These are phyloP conservation scores for Ennomos fuscantarius DNA, from an alignment of 2,888 invertebrate genomes.

Conservation along the genomic window DNA sequence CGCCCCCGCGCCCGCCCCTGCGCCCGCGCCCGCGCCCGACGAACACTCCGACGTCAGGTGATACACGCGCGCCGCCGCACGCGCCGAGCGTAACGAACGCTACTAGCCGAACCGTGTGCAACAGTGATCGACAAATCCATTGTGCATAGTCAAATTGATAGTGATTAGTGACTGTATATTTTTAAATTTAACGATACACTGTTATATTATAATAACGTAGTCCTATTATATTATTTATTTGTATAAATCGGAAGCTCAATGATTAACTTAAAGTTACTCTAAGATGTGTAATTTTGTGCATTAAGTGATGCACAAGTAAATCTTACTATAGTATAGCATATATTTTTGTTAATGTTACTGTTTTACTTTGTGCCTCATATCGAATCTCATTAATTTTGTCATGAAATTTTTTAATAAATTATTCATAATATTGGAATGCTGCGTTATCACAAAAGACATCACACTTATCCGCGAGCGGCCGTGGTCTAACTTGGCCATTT, in stretches of 20 bases:
- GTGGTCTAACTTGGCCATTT: background rate
- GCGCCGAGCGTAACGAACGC: conserved; percentile 32
- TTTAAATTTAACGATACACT: conserved; percentile 52
- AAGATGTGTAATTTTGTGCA: conserved; percentile 72
- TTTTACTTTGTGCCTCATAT: conserved; percentile 78
- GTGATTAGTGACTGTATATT: conserved; percentile 64
- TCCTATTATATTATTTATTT: conserved; percentile 78
- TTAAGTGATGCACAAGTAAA: conserved; percentile 74
- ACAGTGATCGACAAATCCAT: conserved; percentile 54
- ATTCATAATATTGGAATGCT: conserved; percentile 42
- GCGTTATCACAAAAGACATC: conserved; percentile 62
- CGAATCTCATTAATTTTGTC: conserved; percentile 77
- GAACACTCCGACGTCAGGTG: conserved; percentile 96
- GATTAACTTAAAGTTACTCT: conserved; percentile 81
- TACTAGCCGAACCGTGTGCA: background rate
- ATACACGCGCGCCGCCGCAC: conserved; percentile 79
- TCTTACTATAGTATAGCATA: conserved; percentile 65
- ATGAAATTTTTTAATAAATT: conserved; percentile 41
- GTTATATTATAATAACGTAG: conserved; percentile 55
- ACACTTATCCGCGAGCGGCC: conserved; percentile 16
- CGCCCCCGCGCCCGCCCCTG: conserved; percentile 19
- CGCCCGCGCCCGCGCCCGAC: conserved; percentile 38
- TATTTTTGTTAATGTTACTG: conserved; percentile 77
- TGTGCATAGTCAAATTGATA: conserved; percentile 54
- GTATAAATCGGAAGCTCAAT: conserved; percentile 84